Base-by-base conservation (phyloP, 2,888 invertebrate species). In the Pilophorus perplexus region DNA sequence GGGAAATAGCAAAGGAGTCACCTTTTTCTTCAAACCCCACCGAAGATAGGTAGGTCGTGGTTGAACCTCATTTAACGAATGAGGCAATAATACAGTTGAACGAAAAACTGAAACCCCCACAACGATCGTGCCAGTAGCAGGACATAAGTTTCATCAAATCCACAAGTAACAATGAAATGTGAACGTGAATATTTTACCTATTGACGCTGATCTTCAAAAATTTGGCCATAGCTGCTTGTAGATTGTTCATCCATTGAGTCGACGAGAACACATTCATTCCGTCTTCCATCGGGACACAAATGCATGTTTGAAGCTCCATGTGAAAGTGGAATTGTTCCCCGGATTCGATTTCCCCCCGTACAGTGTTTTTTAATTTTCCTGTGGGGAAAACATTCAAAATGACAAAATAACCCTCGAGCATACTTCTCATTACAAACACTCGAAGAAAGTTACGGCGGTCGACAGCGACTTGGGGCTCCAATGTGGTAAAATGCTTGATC, bases 301-400 rank as follows among this genome's bases (percentile, higher is more conserved):
- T 80, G 68, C 85, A 84, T 0, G 82, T 82, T 44, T 87, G 87
- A 0, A 87, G 83, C 73, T 90, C 90, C 86, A 90, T 85, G 10
- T 84, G 83, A 72, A 83, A 88, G 75, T 90, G 90, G 75, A 85
- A 88, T 74, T 90, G 90, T 8, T 57, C 50, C 2, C 65, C 67
- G 46, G 78, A 78, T 0, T 88, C 69, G 18, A 67, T 27, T 28
- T 68, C 64, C 23, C 71, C 71, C 25, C 25, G 22, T 1, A 72
- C 44, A 20, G 62, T 60, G 28, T 72, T 50, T 28, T 67, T 70
- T 5, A 57, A 48, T 59, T 67, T 57, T 12, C 23, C 40, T 52
- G 10, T 2, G 40, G 23, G 5, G 27, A 60, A 27, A 4, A 40
- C n/a, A n/a, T n/a, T n/a, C n/a, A n/a, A n/a, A n/a, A n/a, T n/a